These are phyloP conservation scores for Tanypteryx hageni DNA, from an alignment of 2,888 invertebrate genomes.

Conservation along the genomic window DNA sequence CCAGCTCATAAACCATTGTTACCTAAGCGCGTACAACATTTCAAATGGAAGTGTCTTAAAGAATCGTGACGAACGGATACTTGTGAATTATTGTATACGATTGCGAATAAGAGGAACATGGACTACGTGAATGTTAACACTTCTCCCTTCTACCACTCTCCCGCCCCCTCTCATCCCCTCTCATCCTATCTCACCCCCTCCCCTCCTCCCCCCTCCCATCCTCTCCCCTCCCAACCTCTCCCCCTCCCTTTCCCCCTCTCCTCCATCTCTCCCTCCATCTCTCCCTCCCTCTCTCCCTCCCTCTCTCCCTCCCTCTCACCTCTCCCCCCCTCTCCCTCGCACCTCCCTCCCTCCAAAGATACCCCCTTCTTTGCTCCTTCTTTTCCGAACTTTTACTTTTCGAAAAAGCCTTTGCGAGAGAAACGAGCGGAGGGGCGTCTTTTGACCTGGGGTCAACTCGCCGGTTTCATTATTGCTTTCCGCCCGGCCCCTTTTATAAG, in stretches of 20 bases:
- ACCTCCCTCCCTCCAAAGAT: not conserved
- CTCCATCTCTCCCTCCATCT: not conserved
- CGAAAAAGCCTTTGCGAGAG: not conserved
- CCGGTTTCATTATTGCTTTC: conserved; percentile 35
- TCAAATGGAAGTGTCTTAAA: too few species aligned
- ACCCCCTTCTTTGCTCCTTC: not conserved
- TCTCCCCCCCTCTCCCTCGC: not conserved
- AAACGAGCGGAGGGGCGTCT: not conserved
- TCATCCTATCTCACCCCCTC: too few species aligned
- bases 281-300: not conserved
- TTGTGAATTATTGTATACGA: too few species aligned
- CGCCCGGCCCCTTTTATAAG: not conserved
- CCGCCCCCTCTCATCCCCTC: not conserved
- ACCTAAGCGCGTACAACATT: too few species aligned
- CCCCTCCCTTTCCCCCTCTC: not conserved
- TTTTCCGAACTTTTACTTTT: conserved; percentile 6
- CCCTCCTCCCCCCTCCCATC: not conserved
- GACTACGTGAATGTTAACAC: too few species aligned
- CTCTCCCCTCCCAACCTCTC: not conserved
- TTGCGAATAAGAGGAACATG: too few species aligned
- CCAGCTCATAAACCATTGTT: too few species aligned
- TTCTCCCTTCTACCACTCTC: too few species aligned
- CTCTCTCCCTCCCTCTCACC: not conserved
- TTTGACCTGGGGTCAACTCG: conserved; percentile 11
- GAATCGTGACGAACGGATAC: too few species aligned